A percentile compares a stretch with the other conserved stretches of the same genome.
Evolutionary conservation across 1,140 invertebrate genomes (phyloP).

Genomic region (Drosophila arizonae): DNA sequence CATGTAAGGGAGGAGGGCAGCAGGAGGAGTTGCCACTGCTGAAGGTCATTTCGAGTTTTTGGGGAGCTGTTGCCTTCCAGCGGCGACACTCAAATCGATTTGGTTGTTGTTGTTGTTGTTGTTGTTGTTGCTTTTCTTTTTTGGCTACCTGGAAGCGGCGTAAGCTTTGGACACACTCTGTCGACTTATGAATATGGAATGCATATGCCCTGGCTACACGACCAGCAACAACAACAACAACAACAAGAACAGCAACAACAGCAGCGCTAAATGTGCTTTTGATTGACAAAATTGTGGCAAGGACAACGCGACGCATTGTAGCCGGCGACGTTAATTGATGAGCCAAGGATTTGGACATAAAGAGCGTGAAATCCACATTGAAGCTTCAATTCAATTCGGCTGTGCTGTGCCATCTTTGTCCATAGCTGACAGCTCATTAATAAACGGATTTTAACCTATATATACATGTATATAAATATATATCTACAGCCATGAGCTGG

Average conservation of each 20-base stretch:
- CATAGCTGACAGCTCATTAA: slow-evolving; percentile 72
- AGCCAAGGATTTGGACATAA: slow-evolving; percentile 44
- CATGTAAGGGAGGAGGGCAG: background rate
- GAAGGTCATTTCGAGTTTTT: slow-evolving; percentile 65
- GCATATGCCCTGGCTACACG: slow-evolving; percentile 50
- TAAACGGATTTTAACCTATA: slow-evolving; percentile 70
- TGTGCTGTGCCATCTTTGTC: slow-evolving; percentile 44
- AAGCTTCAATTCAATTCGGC: slow-evolving; percentile 21
- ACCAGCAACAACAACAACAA: slow-evolving; percentile 1
- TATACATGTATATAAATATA: no score
- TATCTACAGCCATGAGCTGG: background rate
- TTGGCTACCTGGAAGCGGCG: slow-evolving; percentile 39
- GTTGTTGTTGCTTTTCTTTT: slow-evolving; percentile 60
- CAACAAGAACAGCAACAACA: slow-evolving; percentile 8
- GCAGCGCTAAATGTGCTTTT: slow-evolving; percentile 39
- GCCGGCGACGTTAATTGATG: slow-evolving; percentile 69
- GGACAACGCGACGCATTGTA: slow-evolving; percentile 46
- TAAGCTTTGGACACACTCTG: slow-evolving; percentile 60
- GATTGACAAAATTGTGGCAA: slow-evolving; percentile 80
- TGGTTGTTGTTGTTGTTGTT: slow-evolving; percentile 68
- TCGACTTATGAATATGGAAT: slow-evolving; percentile 73
- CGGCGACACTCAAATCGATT: slow-evolving; percentile 60
- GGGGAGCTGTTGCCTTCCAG: slow-evolving; percentile 9
- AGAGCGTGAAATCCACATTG: slow-evolving; percentile 14
- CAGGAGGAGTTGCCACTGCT: slow-evolving; percentile 31